Evolutionary conservation across 2,888 invertebrate species (phyloP), one percentile per base, ranked within the genome.

Genomic region (Drosophila heteroneura): DNA sequence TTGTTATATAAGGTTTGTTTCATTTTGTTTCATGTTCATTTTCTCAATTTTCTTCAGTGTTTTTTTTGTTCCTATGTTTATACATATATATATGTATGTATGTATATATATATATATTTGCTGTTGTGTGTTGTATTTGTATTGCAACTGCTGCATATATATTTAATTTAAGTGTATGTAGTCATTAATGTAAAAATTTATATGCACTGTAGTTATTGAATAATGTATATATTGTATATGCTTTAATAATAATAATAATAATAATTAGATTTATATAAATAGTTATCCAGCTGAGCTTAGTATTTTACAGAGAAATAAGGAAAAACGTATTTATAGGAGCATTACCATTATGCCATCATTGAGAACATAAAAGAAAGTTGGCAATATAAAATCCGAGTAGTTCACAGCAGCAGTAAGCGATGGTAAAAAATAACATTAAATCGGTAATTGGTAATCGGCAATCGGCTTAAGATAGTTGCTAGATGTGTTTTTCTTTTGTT

Each of bases 151-250:
- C 68, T 80, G 83, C 70, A 49, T 65, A 70, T 73, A 70, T 81
- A 47, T 47, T 26, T 47, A 66, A 70, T 78, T 79, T 79, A 75
- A 76, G 74, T 88, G 85, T 88, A 88, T 85, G 88, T 88, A 85
- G 85, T 83, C 82, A 83, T 88, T 85, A 85, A 85, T 88, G 88
- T 85, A 88, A 88, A 82, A 79, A 58, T 81, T 72, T 79, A 60
- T 74, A 82, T 78, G 66, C 47, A 74, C 57, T 66, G 71, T 64
- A 68, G 33, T 72, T 66, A 78, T 54, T 79, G 76, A 54, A 69
- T 81, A 79, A 74, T 73, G 67, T 57, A 39, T 56, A 74, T 80
- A 67, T 53, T 70, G 63, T 71, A 59, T 62, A 63, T 56, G 51
- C 47, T 59, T 68, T 70, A 59, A 76, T 79, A 56, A 49, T 57